These are phyloP conservation scores for Ophion ellenae DNA, from an alignment of 2,888 invertebrate genomes.

Conservation along the genomic window DNA sequence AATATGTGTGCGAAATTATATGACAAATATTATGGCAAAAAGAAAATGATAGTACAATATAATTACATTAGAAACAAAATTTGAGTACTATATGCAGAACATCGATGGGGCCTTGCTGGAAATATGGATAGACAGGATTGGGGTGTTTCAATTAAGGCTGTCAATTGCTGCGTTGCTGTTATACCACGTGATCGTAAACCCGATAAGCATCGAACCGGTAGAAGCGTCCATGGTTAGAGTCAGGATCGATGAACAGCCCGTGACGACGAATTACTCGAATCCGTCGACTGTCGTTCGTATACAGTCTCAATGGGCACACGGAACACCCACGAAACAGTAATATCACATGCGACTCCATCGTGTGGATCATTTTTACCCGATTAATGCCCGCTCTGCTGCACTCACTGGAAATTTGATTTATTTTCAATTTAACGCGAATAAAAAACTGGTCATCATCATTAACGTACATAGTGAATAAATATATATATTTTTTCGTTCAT, in stretches of 20 bases:
- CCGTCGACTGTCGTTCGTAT: slow-evolving; percentile 12
- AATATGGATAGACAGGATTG: not conserved
- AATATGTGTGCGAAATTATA: too few relatives aligned
- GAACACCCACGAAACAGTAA: not conserved
- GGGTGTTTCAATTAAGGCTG: not conserved
- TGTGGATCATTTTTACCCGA: not conserved
- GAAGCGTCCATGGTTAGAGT: not conserved
- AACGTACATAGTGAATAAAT: not conserved
- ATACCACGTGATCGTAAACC: not conserved
- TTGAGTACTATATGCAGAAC: not conserved
- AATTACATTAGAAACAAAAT: not conserved
- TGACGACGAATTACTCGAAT: slow-evolving; percentile 17
- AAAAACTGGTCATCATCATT: not conserved
- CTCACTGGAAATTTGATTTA: not conserved
- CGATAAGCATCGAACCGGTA: not conserved
- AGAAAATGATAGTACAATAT: too few relatives aligned
- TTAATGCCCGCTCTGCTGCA: not conserved
- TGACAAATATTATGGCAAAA: too few relatives aligned
- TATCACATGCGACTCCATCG: not conserved
- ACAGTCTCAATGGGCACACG: not conserved
- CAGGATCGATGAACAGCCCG: slow-evolving; percentile 22
- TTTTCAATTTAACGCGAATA: not conserved
- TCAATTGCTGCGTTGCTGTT: not conserved
- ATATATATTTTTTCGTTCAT: not conserved
- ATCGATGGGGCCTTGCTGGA: not conserved